phyloP scores from a whole-genome alignment of 2,888 invertebrate species.

The Eupithecia vulgata region DNA sequence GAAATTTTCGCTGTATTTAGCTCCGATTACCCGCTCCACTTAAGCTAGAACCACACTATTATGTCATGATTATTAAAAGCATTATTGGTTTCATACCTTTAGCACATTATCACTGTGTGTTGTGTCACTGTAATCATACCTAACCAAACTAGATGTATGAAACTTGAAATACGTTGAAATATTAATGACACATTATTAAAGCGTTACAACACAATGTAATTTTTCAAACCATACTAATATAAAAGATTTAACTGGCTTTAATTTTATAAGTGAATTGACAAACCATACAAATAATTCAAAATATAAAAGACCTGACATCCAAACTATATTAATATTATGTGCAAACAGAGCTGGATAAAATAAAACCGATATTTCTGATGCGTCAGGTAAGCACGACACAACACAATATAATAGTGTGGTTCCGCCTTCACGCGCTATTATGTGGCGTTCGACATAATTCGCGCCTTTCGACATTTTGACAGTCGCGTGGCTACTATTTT shows the following conservation, averaged over 20 bases:
- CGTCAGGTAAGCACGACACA: neutral
- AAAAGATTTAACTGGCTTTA: neutral
- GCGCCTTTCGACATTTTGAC: conserved; percentile 38
- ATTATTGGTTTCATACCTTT: neutral
- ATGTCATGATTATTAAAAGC: neutral
- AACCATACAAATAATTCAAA: neutral
- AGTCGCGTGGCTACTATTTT: conserved; percentile 29
- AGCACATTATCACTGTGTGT: neutral
- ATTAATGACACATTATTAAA: neutral
- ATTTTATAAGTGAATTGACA: neutral
- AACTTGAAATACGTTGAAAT: neutral
- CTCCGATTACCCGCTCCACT: neutral
- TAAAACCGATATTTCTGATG: neutral
- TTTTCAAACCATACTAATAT: neutral
- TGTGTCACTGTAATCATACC: neutral
- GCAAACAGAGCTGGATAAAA: neutral
- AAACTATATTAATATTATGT: neutral
- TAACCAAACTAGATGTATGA: neutral
- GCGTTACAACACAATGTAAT: neutral
- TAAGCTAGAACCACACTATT: neutral
- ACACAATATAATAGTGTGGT: neutral
- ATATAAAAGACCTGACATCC: neutral
- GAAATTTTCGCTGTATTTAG: neutral
- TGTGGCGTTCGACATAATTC: conserved; percentile 37
- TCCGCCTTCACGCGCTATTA: conserved; percentile 23